These are phyloP conservation scores for Sebastes goodei DNA, from an alignment of 2,797 vertebrate genomes.

Conservation along the genomic window DNA sequence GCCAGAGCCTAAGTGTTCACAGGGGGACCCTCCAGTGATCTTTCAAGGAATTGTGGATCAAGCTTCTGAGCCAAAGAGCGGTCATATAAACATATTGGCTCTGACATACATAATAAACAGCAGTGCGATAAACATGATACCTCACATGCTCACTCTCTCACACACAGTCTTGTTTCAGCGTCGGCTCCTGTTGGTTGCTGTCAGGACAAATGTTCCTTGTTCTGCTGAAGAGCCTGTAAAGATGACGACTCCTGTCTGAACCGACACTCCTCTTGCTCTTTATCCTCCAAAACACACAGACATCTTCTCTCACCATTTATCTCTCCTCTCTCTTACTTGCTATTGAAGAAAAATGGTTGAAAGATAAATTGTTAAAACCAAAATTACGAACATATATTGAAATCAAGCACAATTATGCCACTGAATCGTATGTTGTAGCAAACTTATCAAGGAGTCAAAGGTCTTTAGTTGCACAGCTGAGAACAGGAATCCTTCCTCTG, in stretches of 20 bases:
- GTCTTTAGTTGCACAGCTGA: no score
- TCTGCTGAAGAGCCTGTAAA: conserved; percentile 37
- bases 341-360: no score
- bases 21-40: conserved; percentile 69
- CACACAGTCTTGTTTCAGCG: conserved; percentile 37
- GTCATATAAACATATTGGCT: conserved; percentile 72
- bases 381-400: no score
- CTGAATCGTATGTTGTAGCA: no score
- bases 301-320: background rate
- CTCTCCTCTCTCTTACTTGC: background rate
- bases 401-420: accelerated
- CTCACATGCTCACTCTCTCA: background rate
- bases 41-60: conserved; percentile 65
- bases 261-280: conserved; percentile 14
- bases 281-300: conserved; percentile 6
- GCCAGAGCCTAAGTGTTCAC: conserved; percentile 67
- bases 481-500: no score
- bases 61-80: conserved; percentile 55
- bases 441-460: no score
- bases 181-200: conserved; percentile 48
- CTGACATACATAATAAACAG: conserved; percentile 74
- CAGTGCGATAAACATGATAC: conserved; percentile 63
- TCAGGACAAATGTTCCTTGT: conserved; percentile 60
- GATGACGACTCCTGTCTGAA: conserved; percentile 34
- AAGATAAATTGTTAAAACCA: no score